Conservation (phyloP, 2,113 vertebrate genomes). For the Scomber colias region DNA sequence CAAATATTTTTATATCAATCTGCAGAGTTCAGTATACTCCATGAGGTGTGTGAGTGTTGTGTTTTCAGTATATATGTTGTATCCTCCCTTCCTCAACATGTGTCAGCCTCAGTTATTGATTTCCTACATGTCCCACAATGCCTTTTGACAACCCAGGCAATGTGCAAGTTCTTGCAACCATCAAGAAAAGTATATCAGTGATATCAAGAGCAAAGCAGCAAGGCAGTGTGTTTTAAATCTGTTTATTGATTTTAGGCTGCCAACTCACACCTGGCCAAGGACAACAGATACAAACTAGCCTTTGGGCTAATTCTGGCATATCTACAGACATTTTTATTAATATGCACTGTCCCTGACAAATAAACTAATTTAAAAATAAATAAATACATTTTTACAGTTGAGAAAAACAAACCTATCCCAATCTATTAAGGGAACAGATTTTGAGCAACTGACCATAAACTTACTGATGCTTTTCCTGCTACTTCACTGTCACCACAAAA, state of each 20-base stretch:
- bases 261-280: too few species aligned
- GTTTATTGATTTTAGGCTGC: too few species aligned
- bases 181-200: slow-evolving; percentile 1
- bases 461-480: neutral
- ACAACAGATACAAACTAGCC: too few species aligned
- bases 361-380: too few species aligned
- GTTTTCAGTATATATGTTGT: neutral
- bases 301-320: too few species aligned
- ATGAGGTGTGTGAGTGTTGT: neutral
- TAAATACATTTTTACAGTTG: neutral
- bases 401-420: neutral
- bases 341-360: too few species aligned
- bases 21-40: neutral
- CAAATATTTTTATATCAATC: neutral
- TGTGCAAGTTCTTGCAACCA: slow-evolving; percentile 4
- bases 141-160: slow-evolving; percentile 19
- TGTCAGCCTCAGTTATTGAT: slow-evolving; percentile 8
- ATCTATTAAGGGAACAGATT: neutral
- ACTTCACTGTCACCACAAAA: neutral
- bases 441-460: neutral
- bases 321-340: too few species aligned
- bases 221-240: neutral
- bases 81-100: neutral
- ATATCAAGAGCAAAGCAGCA: neutral
- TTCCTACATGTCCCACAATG: slow-evolving; percentile 43